Evolutionary conservation across 2,113 vertebrate species (phyloP), one percentile per base, ranked within the genome.

Genomic region (Promerops cafer): DNA sequence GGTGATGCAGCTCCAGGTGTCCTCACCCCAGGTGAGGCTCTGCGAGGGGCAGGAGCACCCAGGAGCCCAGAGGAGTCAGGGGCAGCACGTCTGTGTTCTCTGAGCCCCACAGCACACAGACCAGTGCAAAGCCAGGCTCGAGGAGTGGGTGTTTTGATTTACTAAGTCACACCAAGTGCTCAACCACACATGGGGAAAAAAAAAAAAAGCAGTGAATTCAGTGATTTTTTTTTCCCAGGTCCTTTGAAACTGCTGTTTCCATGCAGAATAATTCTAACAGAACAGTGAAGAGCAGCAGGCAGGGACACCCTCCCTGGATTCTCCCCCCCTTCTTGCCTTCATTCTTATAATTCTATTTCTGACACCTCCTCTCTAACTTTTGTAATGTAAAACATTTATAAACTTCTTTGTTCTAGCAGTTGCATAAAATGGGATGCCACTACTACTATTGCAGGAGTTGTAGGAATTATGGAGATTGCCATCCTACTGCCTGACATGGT

Each of bases 111-210:
- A 64, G 26, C 8, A 10, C 27, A 37, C 1, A 42, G 35, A 16
- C 30, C 37, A n/a, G 30, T 22, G 15, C 59, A 64, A 28, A 78
- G 47, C 37, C 47, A n/a, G 18, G 49, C 37, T 23, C 10, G 1
- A 31, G 18, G 8, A 64, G 8, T 22, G 14, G 49, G 9, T 40
- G 42, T 35, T 63, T 26, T 37, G 16, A 87, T 52, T 65, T 53
- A 61, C 2, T 16, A 74, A 77, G 50, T 53, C 47, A 78, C 44
- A 81, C 9, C 42, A 87, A n/a, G 10, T 26, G 37, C 20, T 39
- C 23, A 60, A 7, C 28, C 15, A n/a, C 14, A 47, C 3, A 17
- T 1, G 1, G 13, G 1, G 10, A 0, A 8, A 11, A 53, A 0
- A 8, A 11, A 53, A 56, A 44, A 57, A 27, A 2, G 1, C 15